Evolutionary conservation across 2,797 vertebrate genomes (phyloP).

Genomic region (Pteronotus mesoamericanus): DNA sequence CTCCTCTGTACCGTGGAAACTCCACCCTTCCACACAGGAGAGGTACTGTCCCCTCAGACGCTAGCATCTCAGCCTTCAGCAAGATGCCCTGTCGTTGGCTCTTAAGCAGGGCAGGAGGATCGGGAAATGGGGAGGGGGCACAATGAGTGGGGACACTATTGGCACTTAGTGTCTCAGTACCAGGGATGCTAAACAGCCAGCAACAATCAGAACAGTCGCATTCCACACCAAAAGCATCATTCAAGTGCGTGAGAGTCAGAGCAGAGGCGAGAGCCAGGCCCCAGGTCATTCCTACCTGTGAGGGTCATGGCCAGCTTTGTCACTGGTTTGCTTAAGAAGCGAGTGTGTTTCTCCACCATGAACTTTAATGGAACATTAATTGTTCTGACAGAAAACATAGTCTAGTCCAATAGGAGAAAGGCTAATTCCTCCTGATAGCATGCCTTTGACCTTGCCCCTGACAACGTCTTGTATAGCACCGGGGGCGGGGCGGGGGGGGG

Average conservation of each 20-base stretch:
- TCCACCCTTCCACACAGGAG: not conserved
- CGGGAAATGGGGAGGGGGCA: not conserved
- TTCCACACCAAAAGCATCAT: not conserved
- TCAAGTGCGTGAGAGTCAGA: accelerated
- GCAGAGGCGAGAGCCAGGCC: not conserved
- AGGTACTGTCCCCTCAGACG: not conserved
- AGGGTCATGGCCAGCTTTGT: not conserved
- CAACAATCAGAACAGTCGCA: not conserved
- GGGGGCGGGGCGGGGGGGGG: too few species aligned
- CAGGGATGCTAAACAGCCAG: not conserved
- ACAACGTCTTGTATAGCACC: not conserved
- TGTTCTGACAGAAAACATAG: not conserved
- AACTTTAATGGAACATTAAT: not conserved
- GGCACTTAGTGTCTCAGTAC: not conserved
- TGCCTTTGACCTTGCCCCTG: not conserved
- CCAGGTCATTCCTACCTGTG: not conserved
- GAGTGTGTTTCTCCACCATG: not conserved
- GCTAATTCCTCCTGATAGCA: not conserved
- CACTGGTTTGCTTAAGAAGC: not conserved
- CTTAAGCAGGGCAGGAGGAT: not conserved
- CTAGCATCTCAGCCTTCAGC: not conserved
- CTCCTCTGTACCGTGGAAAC: not conserved
- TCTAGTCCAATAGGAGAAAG: not conserved
- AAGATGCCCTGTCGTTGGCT: not conserved
- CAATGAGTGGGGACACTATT: not conserved